Evolutionary conservation across 2,888 invertebrate species (phyloP).

Genomic region (Biston betularia): DNA sequence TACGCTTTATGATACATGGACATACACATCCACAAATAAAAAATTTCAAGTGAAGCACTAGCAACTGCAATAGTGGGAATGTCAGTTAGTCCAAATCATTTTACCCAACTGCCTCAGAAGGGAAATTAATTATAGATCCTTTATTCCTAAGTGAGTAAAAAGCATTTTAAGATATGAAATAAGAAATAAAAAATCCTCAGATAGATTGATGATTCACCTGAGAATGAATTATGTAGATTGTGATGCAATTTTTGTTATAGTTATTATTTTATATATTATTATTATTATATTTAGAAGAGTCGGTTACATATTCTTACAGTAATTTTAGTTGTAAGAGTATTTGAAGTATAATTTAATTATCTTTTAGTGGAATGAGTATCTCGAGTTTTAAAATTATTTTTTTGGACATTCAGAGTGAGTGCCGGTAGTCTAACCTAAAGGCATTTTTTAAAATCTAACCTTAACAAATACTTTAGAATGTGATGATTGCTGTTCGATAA

Average conservation of each 20-base stretch:
- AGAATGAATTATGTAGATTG: no score
- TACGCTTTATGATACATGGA: slow-evolving; percentile 2
- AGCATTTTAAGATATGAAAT: no score
- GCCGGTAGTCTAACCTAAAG: not conserved
- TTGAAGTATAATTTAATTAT: slow-evolving; percentile 11
- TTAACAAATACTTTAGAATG: slow-evolving; percentile 32
- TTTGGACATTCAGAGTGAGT: slow-evolving; percentile 4
- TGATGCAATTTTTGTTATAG: no score
- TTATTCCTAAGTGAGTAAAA: no score
- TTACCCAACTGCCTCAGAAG: not conserved
- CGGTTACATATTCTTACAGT: not conserved
- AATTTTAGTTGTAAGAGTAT: slow-evolving; percentile 13
- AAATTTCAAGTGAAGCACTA: slow-evolving; percentile 43
- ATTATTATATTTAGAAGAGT: no score
- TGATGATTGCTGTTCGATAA: slow-evolving; percentile 20
- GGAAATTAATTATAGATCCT: no score
- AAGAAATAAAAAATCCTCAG: no score
- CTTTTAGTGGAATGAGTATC: slow-evolving; percentile 20
- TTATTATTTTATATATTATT: no score
- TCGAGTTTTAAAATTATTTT: slow-evolving; percentile 5
- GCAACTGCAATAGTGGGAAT: slow-evolving; percentile 64
- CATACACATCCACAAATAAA: slow-evolving; percentile 12
- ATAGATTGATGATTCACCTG: no score
- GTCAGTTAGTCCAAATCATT: slow-evolving; percentile 43
- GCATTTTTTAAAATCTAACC: slow-evolving; percentile 18